Base-by-base conservation (phyloP, 2,888 invertebrate species). In the Protodeltote pygarga region DNA sequence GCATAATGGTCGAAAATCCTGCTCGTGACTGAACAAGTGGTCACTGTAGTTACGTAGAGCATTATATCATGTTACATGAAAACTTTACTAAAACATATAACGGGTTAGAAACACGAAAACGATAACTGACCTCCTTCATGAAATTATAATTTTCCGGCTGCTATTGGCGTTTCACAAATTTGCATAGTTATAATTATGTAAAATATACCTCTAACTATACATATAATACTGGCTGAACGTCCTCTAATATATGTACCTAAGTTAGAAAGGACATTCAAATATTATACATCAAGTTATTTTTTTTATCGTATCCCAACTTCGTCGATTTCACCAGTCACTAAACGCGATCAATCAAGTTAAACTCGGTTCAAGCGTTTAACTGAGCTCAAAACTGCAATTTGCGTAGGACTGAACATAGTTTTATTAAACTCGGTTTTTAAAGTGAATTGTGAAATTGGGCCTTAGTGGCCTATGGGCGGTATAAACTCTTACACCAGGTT, bases 121-220 rank as follows among this genome's bases (percentile, higher is more conserved):
- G 38, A 21, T 32, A 37, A 34, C 39, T 41, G 49, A 42, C 48
- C 47, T 57, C 48, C 50, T 41, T 57, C 55, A 35, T 60, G 35
- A 58, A 65, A 72, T 73, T 65, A 58, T 47, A 57, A 73, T 68
- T 66, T 72, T 67, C 71, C 71, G 63, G 40, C 49, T 46, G 28
- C 38, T 21, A 40, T 19, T 37, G 27, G 46, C 35, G 40, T 52
- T 66, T 57, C 31, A 62, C 33, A 37, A 54, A 68, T 71, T 71
- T 60, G 44, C 72, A 68, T 68, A 61, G 35, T 44, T 57, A 20
- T 48, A 33, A 53, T 62, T 61, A 46, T 59, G n/a, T n/a, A n/a
- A n/a, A n/a, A n/a, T n/a, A n/a, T n/a, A n/a, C n/a, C n/a, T n/a
- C 42, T 29, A 15, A 37, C 8, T 27, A 34, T 15, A 25, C 24